Base-by-base conservation (phyloP, 1,140 invertebrate species). In the Hirudo medicinalis region DNA sequence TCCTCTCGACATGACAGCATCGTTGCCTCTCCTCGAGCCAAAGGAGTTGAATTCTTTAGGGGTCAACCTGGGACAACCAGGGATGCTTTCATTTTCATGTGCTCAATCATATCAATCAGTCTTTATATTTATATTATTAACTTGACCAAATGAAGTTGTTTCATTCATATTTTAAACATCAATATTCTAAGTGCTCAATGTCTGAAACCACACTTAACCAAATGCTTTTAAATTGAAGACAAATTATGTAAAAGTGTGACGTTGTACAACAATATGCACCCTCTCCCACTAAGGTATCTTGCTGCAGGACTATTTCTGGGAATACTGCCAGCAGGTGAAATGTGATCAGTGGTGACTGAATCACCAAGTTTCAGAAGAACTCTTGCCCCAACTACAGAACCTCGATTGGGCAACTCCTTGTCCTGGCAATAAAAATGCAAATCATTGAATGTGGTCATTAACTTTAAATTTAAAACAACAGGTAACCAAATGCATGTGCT, bases 41-140 rank as follows among this genome's bases (percentile, higher is more conserved):
- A 98, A 99, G 0, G 94, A 97, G 83, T 99, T 99, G 80, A 97
- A 98, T 77, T 98, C 92, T 75, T 88, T 87, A 0, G 94, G 91
- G 0, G 89, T 91, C 5, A 98, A 81, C 3, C 90, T 60, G 70
- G 72, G 74, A 29, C 29, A 54, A 74, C 25, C 27, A 57, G 40
- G 27, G 19, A 22, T 17, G 57, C 25, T 20, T 53, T 53, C 19
- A 20, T 36, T 36, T 6, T 3, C 32, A 36, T 36, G 9, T 43
- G n/a, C n/a, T n/a, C n/a, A n/a, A n/a, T 22, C 27, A 69, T 20
- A 40, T 32, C 25, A 70, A 13, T 72, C 6, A 36, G 32, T 36
- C 32, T 36, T 3, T 6, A 36, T 3, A 36, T 6, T 36, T 3
- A 36, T 3, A 3, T 36, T 36, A 2, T 36, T 3, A 36, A 36